Evolutionary conservation across 2,797 vertebrate species (phyloP).

Genomic region (Cephalopachus bancanus): DNA sequence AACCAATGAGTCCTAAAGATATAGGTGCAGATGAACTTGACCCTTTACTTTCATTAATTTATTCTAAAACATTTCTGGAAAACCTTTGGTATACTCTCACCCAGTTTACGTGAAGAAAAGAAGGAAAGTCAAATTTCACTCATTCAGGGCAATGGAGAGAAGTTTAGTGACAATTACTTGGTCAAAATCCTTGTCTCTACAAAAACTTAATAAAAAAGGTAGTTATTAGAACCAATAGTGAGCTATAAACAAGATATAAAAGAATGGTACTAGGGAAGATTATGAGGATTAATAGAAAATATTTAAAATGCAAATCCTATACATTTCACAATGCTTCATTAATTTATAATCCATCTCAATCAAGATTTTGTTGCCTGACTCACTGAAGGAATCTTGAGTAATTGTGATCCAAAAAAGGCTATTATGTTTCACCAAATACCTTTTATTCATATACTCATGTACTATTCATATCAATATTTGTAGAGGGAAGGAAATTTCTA

Average conservation of each 20-base stretch:
- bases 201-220: background rate
- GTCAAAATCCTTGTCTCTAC: background rate
- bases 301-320: background rate
- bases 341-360: background rate
- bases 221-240: background rate
- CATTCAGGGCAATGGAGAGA: background rate
- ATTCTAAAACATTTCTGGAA: background rate
- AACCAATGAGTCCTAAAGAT: background rate
- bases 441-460: background rate
- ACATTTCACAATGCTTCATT: slow-evolving; percentile 12
- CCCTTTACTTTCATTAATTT: background rate
- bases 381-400: slow-evolving; percentile 43
- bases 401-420: background rate
- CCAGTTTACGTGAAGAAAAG: background rate
- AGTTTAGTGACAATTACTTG: background rate
- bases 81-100: background rate
- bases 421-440: slow-evolving; percentile 1
- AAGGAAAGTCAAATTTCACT: background rate
- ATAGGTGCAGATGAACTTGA: background rate
- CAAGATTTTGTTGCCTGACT: slow-evolving; percentile 34
- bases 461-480: slow-evolving; percentile 57
- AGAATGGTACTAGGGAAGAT: background rate
- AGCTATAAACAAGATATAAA: slow-evolving; percentile 21
- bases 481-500: slow-evolving; percentile 21
- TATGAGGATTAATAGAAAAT: slow-evolving; percentile 9